Conservation (phyloP, 2,113 vertebrate species). For the Gavialis gangeticus region DNA sequence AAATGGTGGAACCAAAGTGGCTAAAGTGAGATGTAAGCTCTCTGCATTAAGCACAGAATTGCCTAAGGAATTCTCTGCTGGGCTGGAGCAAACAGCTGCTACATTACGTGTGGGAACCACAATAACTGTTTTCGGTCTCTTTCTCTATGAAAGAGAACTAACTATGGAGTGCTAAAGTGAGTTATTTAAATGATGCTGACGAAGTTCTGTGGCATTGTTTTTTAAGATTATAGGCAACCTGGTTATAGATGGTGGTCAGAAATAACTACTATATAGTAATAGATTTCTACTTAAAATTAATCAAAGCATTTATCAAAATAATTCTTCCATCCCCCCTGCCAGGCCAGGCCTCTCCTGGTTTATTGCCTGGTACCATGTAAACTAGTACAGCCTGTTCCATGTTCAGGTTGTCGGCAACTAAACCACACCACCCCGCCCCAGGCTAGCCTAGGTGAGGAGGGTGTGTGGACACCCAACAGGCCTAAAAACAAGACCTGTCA, state of each 20-base stretch:
- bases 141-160: too few species aligned
- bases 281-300: neutral
- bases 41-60: neutral
- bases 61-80: neutral
- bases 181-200: fast-evolving
- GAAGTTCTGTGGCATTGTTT: neutral
- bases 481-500: too few species aligned
- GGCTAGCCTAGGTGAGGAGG: too few species aligned
- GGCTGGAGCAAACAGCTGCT: too few species aligned
- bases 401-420: too few species aligned
- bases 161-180: neutral
- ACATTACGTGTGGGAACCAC: neutral
- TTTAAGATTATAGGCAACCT: fast-evolving
- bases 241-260: neutral
- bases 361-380: too few species aligned
- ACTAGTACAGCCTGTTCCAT: too few species aligned
- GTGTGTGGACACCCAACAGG: too few species aligned
- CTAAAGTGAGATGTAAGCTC: neutral
- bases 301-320: fast-evolving
- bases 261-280: fast-evolving
- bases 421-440: too few species aligned
- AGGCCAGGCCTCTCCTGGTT: too few species aligned
- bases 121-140: neutral
- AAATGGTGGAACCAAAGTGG: neutral
- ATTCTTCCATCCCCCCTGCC: neutral